A percentile compares a stretch with the other conserved stretches of the same genome.
phyloP scores from a whole-genome alignment of 1,140 invertebrate genomes.

The Cydia strobilella region DNA sequence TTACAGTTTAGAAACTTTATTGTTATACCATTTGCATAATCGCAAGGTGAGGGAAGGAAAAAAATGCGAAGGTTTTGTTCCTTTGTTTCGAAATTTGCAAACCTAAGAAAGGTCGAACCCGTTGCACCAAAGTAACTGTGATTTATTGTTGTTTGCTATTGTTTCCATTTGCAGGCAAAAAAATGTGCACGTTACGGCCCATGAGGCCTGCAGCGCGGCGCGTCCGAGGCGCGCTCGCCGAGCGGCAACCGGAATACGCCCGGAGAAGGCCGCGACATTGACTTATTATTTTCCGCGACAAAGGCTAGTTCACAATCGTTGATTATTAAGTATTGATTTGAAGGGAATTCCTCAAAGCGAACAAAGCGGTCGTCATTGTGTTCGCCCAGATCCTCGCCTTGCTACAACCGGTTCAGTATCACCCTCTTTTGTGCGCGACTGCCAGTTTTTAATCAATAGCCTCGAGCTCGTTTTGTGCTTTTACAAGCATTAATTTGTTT shows the following conservation, averaged over 20 bases:
- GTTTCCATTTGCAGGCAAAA: conserved; percentile 52
- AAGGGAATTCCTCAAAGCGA: conserved; percentile 48
- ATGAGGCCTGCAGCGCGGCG: conserved; percentile 27
- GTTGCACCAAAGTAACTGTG: conserved; percentile 73
- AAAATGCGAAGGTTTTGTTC: conserved; percentile 70
- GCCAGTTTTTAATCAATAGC: conserved; percentile 47
- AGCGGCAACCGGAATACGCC: conserved; percentile 58
- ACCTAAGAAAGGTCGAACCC: conserved; percentile 52
- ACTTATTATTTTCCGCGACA: conserved; percentile 69
- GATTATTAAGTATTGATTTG: conserved; percentile 72
- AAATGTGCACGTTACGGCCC: conserved; percentile 52
- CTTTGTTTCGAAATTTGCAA: conserved; percentile 65
- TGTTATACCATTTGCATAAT: conserved; percentile 77
- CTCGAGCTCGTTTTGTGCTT: conserved; percentile 47
- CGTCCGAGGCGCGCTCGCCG: conserved; percentile 44
- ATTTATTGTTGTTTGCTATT: conserved; percentile 62
- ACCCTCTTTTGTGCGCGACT: conserved; percentile 56
- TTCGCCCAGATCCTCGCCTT: conserved; percentile 56
- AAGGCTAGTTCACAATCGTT: conserved; percentile 67
- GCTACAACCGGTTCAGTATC: conserved; percentile 58
- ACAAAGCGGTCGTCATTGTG: conserved; percentile 60
- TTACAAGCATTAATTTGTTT: conserved; percentile 44
- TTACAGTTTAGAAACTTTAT: conserved; percentile 73
- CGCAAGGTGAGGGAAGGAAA: conserved; percentile 66
- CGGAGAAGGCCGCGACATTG: conserved; percentile 68